Evolutionary conservation across 2,888 invertebrate species (phyloP), one percentile per base, ranked within the genome.

Genomic region (Ectropis crepuscularia): DNA sequence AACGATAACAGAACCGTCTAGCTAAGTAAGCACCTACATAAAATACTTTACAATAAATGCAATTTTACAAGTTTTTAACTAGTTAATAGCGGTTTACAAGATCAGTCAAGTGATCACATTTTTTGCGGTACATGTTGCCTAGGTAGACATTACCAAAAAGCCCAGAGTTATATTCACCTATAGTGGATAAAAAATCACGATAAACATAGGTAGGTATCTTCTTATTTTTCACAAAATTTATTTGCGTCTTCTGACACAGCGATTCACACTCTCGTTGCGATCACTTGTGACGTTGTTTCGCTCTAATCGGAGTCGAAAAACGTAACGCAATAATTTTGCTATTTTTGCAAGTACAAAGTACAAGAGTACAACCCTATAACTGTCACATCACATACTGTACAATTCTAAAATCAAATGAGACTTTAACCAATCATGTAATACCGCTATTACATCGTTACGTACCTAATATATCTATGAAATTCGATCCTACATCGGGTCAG

Each of bases 401-500:
- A 41, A 9, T 41, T 8, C 39, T 9, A 41, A 43, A 43, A 43
- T 10, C 8, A 6, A 43, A 43, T 41, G 10, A n/a, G 38, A 7
- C 6, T 4, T 49, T 41, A 10, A 51, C 51, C 39, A 39, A 51
- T 10, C 41, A 9, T 51, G 51, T 28, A 10, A 41, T 5, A 28
- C 28, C 41, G 51, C 51, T 16, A n/a, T 42, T 41, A 41, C 16
- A 11, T 28, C 4, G 16, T 28, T 28, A 28, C 16, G 10, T 38
- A 38, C 38, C 49, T 49, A 49, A 51, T 42, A 28, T 42, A 28
- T 51, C 51, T 39, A 50, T 1, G 2, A 12, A 6, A 39, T 50
- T 43, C 38, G n/a, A 12, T 11, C 37, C 55, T 55, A 65, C 54
- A 79, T 72, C 6, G 88, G 85, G 47, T 90, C 89, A 8, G 95